Evolutionary conservation across 1,140 invertebrate species (phyloP).

Genomic region (Zophobas morio): DNA sequence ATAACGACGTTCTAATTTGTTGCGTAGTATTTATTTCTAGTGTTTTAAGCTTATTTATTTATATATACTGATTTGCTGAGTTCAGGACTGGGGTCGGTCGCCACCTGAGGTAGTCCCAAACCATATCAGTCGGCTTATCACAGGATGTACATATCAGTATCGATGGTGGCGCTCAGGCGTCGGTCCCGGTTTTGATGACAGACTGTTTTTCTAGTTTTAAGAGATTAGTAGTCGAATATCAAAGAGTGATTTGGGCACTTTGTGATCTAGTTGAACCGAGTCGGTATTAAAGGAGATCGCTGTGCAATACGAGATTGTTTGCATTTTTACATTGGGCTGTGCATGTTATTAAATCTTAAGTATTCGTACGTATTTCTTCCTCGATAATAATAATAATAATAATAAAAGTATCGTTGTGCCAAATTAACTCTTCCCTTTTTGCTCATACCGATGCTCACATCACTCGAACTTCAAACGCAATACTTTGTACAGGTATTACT

Average conservation of each 20-base stretch:
- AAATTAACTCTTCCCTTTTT: conserved; percentile 59
- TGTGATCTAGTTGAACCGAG: conserved; percentile 50
- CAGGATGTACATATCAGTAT: conserved; percentile 28
- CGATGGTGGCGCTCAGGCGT: neutral
- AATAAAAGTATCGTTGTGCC: conserved; percentile 59
- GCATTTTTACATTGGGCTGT: conserved; percentile 61
- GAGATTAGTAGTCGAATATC: conserved; percentile 38
- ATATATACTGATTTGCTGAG: conserved; percentile 23
- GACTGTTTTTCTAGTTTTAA: neutral
- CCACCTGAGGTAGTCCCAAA: neutral
- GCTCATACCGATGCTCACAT: conserved; percentile 60
- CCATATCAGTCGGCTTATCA: conserved; percentile 19
- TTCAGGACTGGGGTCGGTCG: conserved; percentile 1
- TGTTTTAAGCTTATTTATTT: conserved; percentile 28
- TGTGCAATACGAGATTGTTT: conserved; percentile 56
- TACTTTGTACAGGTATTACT: conserved; percentile 47
- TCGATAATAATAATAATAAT: conserved; percentile 8
- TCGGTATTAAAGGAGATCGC: conserved; percentile 46
- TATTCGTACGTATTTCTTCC: conserved; percentile 53
- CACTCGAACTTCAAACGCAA: conserved; percentile 56
- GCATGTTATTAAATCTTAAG: conserved; percentile 57
- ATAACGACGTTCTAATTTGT: conserved; percentile 15
- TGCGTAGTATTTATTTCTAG: conserved; percentile 46
- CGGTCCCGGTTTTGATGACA: neutral
- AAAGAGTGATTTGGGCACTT: conserved; percentile 62